phyloP scores from a whole-genome alignment of 2,797 vertebrate genomes.

The Notolepis coatsorum region DNA sequence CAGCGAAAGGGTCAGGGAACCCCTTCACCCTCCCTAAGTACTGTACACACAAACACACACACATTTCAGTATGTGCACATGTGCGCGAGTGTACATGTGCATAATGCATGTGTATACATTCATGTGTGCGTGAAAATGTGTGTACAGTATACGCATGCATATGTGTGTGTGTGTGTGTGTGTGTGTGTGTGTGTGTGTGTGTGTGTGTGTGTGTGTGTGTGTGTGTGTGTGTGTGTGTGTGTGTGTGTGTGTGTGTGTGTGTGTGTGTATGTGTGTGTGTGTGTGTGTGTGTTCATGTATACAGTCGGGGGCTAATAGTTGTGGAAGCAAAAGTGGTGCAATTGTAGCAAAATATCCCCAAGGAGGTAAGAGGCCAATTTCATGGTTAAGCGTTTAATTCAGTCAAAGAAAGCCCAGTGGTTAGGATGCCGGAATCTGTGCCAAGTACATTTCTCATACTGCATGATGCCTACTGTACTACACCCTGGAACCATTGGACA shows the following conservation, averaged over 20 bases:
- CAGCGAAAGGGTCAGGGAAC: conserved; percentile 83
- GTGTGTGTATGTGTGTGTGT: not conserved
- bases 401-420: conserved; percentile 7
- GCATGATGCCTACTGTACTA: not conserved
- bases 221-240: not conserved
- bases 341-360: conserved; percentile 32
- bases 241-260: not conserved
- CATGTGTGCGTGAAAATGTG: not conserved
- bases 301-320: too few species aligned
- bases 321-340: conserved; percentile 21
- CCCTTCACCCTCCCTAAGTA: conserved; percentile 75
- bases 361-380: conserved; percentile 34
- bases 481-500: too few species aligned
- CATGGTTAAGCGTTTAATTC: conserved; percentile 25
- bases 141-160: too few species aligned
- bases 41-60: too few species aligned
- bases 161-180: not conserved
- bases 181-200: not conserved
- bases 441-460: conserved; percentile 16
- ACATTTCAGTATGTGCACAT: not conserved
- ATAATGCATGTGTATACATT: not conserved
- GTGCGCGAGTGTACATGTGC: not conserved
- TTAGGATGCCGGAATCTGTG: conserved; percentile 5
- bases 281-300: not conserved
- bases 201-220: not conserved